These are phyloP conservation scores for Drosophila tani DNA, from an alignment of 1,140 invertebrate species.

Conservation along the genomic window DNA sequence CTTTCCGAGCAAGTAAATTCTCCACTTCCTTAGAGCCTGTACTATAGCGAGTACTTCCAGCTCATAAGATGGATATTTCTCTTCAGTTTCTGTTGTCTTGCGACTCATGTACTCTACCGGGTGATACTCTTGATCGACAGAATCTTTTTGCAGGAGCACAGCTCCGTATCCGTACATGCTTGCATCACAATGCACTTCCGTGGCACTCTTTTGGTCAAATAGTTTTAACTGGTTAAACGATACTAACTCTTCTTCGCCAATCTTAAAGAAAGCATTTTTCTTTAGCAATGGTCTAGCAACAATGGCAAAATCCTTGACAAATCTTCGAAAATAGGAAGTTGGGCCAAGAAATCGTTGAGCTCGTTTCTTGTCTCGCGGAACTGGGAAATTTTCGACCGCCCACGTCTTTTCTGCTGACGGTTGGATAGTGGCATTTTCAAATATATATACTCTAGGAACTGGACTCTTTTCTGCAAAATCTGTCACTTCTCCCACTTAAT, in stretches of 20 bases:
- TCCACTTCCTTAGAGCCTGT: too few species aligned
- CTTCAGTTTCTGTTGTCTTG: too few species aligned
- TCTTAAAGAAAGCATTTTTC: too few species aligned
- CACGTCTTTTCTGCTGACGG: background rate
- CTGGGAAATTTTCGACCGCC: background rate
- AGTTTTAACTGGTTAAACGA: too few species aligned
- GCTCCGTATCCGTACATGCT: background rate
- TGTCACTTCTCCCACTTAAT: background rate
- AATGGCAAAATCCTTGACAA: background rate
- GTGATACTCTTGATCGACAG: background rate
- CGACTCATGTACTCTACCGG: too few species aligned
- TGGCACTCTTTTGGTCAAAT: background rate
- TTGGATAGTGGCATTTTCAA: background rate
- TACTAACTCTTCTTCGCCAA: too few species aligned
- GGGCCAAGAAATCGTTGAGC: background rate
- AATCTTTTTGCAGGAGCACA: too few species aligned
- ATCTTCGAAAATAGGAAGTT: background rate
- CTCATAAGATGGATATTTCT: too few species aligned
- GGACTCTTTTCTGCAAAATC: background rate
- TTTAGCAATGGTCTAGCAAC: background rate
- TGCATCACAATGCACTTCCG: background rate
- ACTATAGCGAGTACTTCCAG: too few species aligned
- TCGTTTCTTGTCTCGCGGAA: too few species aligned
- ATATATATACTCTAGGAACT: background rate
- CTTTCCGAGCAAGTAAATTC: too few species aligned